Evolutionary conservation across 2,888 invertebrate genomes (phyloP).

Genomic region (Acrocera orbiculus): DNA sequence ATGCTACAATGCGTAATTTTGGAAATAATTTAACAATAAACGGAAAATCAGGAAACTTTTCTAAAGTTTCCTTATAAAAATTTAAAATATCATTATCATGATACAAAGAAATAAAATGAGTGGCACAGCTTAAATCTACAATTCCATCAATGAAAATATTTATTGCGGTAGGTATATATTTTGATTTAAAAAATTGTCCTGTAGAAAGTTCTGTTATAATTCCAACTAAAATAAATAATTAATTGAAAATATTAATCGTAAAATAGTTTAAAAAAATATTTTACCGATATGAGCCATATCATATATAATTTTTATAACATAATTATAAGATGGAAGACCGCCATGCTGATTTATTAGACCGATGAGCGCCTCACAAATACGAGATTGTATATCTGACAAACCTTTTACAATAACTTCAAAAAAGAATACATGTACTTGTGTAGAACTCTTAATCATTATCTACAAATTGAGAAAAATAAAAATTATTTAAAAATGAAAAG

Average conservation of each 20-base stretch:
- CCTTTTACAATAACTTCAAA: too few species aligned
- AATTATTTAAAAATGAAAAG: not conserved
- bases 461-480: not conserved
- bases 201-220: conserved; percentile 13
- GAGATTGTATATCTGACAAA: conserved; percentile 20
- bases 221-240: conserved; percentile 15
- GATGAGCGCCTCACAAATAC: conserved; percentile 19
- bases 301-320: conserved; percentile 17
- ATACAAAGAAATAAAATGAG: conserved; percentile 10
- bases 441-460: not conserved
- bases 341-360: conserved; percentile 18
- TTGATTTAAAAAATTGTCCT: conserved; percentile 15
- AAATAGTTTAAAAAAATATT: conserved; percentile 2
- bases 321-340: conserved; percentile 18
- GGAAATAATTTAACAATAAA: conserved; percentile 1
- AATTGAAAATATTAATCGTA: not conserved
- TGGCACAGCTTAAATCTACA: conserved; percentile 16
- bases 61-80: conserved; percentile 16
- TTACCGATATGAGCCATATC: conserved; percentile 18
- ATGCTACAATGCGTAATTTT: conserved; percentile 16
- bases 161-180: conserved; percentile 13
- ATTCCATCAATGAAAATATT: conserved; percentile 18
- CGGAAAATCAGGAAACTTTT: not conserved
- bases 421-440: not conserved
- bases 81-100: conserved; percentile 13